These are phyloP conservation scores for Phasianus colchicus DNA, from an alignment of 2,113 vertebrate species.

Conservation along the genomic window DNA sequence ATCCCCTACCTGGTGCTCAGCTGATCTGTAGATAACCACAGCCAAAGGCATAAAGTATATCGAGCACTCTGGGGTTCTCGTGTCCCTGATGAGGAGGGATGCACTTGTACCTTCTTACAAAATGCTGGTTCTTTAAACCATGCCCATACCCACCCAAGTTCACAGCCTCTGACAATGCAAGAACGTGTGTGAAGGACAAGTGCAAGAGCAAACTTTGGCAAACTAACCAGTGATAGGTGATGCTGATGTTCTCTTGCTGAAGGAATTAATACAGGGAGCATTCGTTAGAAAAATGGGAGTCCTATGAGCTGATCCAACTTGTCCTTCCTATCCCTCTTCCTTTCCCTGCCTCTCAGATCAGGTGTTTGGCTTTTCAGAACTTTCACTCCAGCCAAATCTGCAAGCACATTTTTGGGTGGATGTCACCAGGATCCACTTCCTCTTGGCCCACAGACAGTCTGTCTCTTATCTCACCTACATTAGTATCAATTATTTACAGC, in stretches of 20 bases:
- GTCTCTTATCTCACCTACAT: conserved; percentile 64
- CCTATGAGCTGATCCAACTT: not conserved
- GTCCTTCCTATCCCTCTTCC: not conserved
- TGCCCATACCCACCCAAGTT: not conserved
- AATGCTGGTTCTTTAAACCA: not conserved
- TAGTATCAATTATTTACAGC: conserved; percentile 50
- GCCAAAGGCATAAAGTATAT: not conserved
- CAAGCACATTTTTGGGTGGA: conserved; percentile 52
- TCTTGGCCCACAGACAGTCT: conserved; percentile 47
- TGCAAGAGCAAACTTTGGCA: not conserved
- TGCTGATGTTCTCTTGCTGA: not conserved
- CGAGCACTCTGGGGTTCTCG: not conserved
- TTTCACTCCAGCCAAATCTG: conserved; percentile 18
- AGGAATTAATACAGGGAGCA: not conserved
- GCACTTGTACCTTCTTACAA: not conserved
- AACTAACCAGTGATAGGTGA: not conserved
- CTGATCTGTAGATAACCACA: not conserved
- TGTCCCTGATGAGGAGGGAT: not conserved
- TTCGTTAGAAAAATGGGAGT: not conserved
- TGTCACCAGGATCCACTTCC: conserved; percentile 59
- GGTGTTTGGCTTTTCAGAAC: not conserved
- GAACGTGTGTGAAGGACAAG: not conserved
- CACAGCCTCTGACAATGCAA: not conserved
- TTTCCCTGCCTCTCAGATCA: not conserved
- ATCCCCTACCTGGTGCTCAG: conserved; percentile 22